phyloP scores from a whole-genome alignment of 2,888 invertebrate species.

The Pachymerium ferrugineum region DNA sequence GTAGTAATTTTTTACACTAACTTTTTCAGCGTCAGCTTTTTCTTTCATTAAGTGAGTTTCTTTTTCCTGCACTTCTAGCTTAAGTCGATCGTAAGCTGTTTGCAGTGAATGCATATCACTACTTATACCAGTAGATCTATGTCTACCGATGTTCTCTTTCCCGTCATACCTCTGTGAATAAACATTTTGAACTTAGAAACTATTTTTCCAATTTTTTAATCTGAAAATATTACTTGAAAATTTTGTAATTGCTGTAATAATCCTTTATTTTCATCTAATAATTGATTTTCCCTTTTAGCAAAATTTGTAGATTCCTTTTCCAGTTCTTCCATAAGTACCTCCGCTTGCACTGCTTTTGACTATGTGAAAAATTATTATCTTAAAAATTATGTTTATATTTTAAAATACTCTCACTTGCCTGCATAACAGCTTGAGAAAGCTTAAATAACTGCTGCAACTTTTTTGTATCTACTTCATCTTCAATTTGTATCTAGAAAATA shows the following conservation, averaged over 20 bases:
- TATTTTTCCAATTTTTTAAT: not conserved
- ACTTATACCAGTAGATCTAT: not conserved
- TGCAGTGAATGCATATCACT: not conserved
- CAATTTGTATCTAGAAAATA: not conserved
- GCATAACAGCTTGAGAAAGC: not conserved
- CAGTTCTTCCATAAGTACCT: constrained; percentile 3
- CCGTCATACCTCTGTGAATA: not conserved
- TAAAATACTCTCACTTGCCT: not conserved
- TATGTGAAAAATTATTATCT: not conserved
- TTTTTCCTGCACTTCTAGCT: not conserved
- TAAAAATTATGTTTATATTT: not conserved
- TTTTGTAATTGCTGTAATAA: not conserved
- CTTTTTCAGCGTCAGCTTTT: constrained; percentile 4
- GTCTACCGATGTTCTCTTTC: not conserved
- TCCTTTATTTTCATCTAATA: constrained; percentile 14
- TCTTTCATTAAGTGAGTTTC: not conserved
- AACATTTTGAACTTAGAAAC: not conserved
- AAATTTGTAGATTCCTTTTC: not conserved
- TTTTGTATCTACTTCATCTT: not conserved
- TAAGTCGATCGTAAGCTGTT: not conserved
- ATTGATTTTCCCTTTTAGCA: constrained; percentile 13
- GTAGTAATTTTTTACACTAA: not conserved
- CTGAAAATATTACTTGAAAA: not conserved
- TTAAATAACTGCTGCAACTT: not conserved
- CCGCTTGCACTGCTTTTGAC: constrained; percentile 23